A percentile compares a stretch with the other conserved stretches of the same genome.
These are phyloP conservation scores for Zaprionus tsacasi DNA, from an alignment of 1,140 invertebrate species.

Conservation along the genomic window DNA sequence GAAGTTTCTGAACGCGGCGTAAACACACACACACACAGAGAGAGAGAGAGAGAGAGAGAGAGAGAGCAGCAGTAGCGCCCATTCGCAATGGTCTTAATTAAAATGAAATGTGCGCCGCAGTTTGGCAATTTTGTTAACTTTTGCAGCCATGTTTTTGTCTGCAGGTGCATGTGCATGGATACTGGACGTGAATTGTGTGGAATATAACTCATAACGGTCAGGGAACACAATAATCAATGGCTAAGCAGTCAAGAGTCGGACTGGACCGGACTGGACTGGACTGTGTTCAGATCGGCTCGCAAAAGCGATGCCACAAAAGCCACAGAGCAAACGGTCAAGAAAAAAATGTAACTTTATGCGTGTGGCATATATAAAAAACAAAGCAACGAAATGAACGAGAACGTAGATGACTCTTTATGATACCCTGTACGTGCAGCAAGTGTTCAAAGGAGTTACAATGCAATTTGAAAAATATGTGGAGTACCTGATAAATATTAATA, in stretches of 20 bases:
- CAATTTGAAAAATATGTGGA: too few relatives aligned
- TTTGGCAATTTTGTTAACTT: constrained; percentile 22
- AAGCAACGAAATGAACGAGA: constrained; percentile 16
- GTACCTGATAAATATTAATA: not conserved
- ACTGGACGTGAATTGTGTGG: constrained; percentile 3
- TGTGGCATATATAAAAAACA: constrained; percentile 31
- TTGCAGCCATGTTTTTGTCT: constrained; percentile 8
- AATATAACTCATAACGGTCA: constrained; percentile 33
- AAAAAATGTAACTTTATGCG: constrained; percentile 66
- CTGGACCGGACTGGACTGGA: too few relatives aligned
- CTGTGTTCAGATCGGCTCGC: constrained; percentile 9
- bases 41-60: too few relatives aligned
- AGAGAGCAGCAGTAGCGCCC: not conserved
- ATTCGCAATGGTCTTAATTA: constrained; percentile 27
- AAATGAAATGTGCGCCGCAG: constrained; percentile 25
- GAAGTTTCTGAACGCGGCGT: constrained; percentile 1
- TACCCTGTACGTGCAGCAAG: not conserved
- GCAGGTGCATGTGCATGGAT: constrained; percentile 3
- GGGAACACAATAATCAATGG: constrained; percentile 43
- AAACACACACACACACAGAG: not conserved
- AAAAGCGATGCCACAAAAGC: constrained; percentile 36
- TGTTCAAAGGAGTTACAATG: not conserved
- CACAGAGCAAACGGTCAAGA: constrained; percentile 37
- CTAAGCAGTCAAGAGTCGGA: constrained; percentile 33
- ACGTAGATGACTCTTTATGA: constrained; percentile 26